phyloP scores from a whole-genome alignment of 2,888 invertebrate genomes.

The Drosophila meridionalis region DNA sequence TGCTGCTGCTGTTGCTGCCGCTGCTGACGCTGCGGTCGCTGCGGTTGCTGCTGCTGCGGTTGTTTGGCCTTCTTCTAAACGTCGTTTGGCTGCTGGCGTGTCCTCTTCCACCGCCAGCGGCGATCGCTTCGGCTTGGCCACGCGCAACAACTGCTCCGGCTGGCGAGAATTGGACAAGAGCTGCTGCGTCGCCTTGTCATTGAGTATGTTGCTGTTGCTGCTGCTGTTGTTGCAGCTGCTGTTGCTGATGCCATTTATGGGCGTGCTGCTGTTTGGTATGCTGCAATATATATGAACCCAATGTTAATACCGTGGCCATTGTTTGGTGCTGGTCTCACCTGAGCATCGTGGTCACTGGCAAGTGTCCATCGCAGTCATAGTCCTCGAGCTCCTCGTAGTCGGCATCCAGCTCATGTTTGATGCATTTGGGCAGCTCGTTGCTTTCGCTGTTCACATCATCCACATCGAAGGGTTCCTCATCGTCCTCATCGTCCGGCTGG shows the following conservation, averaged over 20 bases:
- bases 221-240: background rate
- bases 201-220: constrained; percentile 21
- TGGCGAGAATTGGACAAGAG: constrained; percentile 29
- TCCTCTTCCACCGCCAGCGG: constrained; percentile 13
- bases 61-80: constrained; percentile 10
- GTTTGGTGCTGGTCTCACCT: constrained; percentile 39
- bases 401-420: constrained; percentile 60
- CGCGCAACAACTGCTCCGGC: constrained; percentile 43
- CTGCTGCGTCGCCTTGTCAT: constrained; percentile 34
- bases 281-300: constrained; percentile 17
- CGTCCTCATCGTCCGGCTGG: constrained; percentile 56
- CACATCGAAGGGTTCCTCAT: constrained; percentile 60
- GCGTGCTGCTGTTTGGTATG: constrained; percentile 28
- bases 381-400: constrained; percentile 40
- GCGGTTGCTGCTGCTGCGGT: constrained; percentile 14
- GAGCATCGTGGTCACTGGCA: constrained; percentile 66
- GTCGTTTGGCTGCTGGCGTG: constrained; percentile 16
- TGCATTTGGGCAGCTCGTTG: constrained; percentile 43
- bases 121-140: constrained; percentile 41
- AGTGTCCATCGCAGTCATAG: constrained; percentile 58
- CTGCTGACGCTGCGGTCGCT: background rate
- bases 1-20: background rate
- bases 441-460: constrained; percentile 58
- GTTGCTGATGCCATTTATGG: constrained; percentile 29
- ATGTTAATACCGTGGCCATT: background rate